Percentiles rank a stretch among this genome's conserved stretches.
Conservation (phyloP, 2,113 vertebrate species). For the Meleagris gallopavo region DNA sequence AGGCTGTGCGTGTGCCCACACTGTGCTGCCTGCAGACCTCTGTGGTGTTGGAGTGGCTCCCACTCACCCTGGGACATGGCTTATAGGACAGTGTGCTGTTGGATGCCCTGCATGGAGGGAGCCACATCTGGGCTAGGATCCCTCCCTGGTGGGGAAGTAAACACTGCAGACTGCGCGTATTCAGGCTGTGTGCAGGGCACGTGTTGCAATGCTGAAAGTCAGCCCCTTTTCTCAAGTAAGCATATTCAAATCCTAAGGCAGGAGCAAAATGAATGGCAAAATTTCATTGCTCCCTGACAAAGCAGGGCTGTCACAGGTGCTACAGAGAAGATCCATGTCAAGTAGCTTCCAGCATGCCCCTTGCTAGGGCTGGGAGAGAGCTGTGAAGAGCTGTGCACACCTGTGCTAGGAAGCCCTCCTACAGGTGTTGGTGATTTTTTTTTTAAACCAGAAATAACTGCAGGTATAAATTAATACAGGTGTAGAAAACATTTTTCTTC, state of each 20-base stretch:
- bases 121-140: background rate
- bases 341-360: background rate
- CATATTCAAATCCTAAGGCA: background rate
- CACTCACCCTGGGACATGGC: background rate
- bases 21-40: accelerated
- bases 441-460: background rate
- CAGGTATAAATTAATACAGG: background rate
- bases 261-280: background rate
- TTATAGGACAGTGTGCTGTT: background rate
- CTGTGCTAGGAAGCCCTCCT: background rate
- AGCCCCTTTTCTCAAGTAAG: accelerated
- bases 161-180: background rate
- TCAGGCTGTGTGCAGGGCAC: background rate
- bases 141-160: background rate
- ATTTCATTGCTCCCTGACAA: background rate
- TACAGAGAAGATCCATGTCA: background rate
- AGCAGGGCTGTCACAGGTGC: background rate
- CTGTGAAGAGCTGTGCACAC: background rate
- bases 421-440: background rate
- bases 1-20: background rate
- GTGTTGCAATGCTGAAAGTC: background rate
- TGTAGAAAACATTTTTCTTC: background rate
- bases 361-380: background rate
- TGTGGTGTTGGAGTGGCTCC: background rate
- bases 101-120: background rate